Percentiles rank a stretch among this genome's conserved stretches.
These are phyloP conservation scores for Clepsis dumicolana DNA, from an alignment of 2,888 invertebrate genomes.

Conservation along the genomic window DNA sequence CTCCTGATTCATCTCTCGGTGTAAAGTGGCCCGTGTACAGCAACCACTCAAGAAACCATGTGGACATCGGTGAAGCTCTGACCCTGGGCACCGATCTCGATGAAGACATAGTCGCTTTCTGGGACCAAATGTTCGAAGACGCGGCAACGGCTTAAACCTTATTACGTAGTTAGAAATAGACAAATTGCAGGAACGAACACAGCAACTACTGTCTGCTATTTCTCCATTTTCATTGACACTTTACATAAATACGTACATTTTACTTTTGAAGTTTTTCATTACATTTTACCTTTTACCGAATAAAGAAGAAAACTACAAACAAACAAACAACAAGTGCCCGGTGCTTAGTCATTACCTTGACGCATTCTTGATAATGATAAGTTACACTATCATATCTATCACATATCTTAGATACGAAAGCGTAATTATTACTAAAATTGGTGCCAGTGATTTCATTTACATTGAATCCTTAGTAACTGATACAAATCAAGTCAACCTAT, in stretches of 20 bases:
- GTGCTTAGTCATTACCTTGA: not conserved
- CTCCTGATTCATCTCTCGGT: conserved; percentile 31
- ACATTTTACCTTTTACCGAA: not conserved
- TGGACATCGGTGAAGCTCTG: conserved; percentile 35
- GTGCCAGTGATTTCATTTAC: conserved; percentile 9
- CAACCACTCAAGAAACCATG: conserved; percentile 1
- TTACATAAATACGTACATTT: too few relatives aligned
- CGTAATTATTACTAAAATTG: conserved; percentile 3
- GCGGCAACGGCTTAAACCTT: conserved; percentile 18
- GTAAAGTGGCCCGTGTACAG: conserved; percentile 29
- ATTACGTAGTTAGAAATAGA: too few relatives aligned
- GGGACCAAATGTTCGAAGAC: conserved; percentile 36
- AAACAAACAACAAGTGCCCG: not conserved
- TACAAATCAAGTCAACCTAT: not conserved
- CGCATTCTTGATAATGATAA: conserved; percentile 4
- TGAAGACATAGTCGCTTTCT: conserved; percentile 36
- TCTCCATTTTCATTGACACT: too few relatives aligned
- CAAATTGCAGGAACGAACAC: too few relatives aligned
- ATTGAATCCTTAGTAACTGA: not conserved
- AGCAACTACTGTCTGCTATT: not conserved
- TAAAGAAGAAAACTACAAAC: not conserved
- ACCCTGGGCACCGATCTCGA: conserved; percentile 18
- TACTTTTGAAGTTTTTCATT: too few relatives aligned
- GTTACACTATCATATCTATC: conserved; percentile 8
- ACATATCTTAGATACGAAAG: conserved; percentile 2